Conservation (phyloP, 2,113 vertebrate genomes). For the Callorhinus ursinus region DNA sequence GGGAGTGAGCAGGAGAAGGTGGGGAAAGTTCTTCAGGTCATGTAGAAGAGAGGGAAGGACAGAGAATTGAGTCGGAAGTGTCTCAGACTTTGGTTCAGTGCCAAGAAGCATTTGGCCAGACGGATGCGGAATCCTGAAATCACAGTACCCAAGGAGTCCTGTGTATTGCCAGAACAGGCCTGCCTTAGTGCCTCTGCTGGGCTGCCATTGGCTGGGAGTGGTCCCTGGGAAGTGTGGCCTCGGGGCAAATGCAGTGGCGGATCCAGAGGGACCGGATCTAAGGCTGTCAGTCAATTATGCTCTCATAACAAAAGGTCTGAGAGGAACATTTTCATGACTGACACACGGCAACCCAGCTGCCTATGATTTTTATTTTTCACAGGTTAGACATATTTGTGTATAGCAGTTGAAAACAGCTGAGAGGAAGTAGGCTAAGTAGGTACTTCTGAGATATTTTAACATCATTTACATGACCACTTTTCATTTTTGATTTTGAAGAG, state of each 20-base stretch:
- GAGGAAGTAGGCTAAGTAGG: background rate
- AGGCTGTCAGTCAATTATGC: background rate
- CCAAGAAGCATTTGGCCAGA: background rate
- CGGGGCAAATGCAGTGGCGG: background rate
- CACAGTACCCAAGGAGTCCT: background rate
- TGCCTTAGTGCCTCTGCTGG: background rate
- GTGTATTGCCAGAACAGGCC: background rate
- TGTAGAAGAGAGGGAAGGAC: conserved; percentile 21
- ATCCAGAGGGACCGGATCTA: background rate
- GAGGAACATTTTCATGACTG: background rate
- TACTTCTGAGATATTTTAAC: background rate
- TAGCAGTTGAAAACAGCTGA: background rate
- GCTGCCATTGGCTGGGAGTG: background rate
- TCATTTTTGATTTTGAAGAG: conserved; percentile 40
- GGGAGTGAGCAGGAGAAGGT: background rate
- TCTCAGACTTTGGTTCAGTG: background rate
- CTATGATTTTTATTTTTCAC: conserved; percentile 8
- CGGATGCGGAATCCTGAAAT: background rate
- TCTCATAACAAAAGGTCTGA: background rate
- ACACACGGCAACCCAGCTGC: background rate
- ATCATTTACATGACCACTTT: background rate
- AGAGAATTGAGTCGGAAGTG: background rate
- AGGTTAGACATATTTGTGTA: background rate
- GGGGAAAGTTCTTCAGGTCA: background rate
- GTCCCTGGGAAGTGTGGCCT: background rate